Evolutionary conservation across 2,113 vertebrate species (phyloP), one percentile per base, ranked within the genome.

Genomic region (Xenopus borealis): DNA sequence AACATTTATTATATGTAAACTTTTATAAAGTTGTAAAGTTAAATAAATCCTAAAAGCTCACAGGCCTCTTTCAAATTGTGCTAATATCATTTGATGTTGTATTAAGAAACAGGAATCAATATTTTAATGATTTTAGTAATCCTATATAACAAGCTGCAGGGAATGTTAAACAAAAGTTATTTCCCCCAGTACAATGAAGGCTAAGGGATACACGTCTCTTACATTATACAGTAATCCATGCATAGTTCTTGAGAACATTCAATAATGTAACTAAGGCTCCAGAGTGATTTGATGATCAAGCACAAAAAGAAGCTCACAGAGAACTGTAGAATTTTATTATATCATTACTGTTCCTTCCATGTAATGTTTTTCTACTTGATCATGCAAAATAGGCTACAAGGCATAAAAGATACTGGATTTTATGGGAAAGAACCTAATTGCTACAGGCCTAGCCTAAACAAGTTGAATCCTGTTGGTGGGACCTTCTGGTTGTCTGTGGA

Each of bases 101-200:
- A 63, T 63, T 47, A 72, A 76, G 74, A 64, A 76, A 76, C 27
- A 27, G 67, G 59, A 76, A 76, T 76, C 74, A 64, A 76, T 76
- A 76, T 63, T 76, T 53, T 44, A 76, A 76, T 69, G 74, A 76
- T 70, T 76, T 76, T 76, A 58, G 63, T 70, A 76, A 76, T 70
- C 74, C 74, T 44, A 69, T 69, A 46, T 76, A 76, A 76, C 69
- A 59, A 76, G 74, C 74, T 76, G 59, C 30, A 13, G 64, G 74
- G 67, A 20, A 76, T 64, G 74, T 66, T 76, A 76, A 76, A 76
- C 74, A 76, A 46, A 27, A 57, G 70, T 66, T 76, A 70, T 70
- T 76, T 69, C 70, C 74, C 52, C 33, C 46, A 64, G 74, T 64
- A 64, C 46, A 53, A 62, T 69, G 73, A 75, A 69, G 27, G 73